Percentiles rank a stretch among this genome's conserved stretches.
Evolutionary conservation across 1,140 invertebrate species (phyloP).

Genomic region (Drosophila subobscura): DNA sequence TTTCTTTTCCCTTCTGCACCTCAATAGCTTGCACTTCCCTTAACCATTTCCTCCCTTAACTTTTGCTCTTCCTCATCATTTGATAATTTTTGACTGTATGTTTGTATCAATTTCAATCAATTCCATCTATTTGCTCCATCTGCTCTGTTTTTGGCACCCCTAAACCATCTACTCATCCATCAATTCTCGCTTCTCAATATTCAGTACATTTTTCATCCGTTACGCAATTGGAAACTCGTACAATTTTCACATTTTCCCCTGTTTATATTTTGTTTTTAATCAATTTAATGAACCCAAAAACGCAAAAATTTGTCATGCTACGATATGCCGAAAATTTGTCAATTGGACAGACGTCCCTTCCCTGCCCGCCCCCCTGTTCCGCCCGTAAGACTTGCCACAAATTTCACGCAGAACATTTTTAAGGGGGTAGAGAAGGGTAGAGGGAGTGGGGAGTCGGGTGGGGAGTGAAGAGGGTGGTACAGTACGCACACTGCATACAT

Average conservation of each 20-base stretch:
- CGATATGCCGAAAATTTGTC: slow-evolving; percentile 66
- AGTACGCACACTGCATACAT: slow-evolving; percentile 76
- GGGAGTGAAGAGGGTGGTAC: background rate
- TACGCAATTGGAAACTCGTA: no score
- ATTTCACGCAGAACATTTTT: slow-evolving; percentile 64
- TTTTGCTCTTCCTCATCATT: background rate
- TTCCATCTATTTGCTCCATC: no score
- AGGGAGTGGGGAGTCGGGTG: no score
- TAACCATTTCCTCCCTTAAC: background rate
- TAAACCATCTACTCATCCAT: no score
- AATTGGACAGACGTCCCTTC: slow-evolving; percentile 18
- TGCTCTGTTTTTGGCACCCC: no score
- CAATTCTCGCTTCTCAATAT: no score
- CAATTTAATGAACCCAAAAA: slow-evolving; percentile 55
- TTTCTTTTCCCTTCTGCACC: slow-evolving; percentile 11
- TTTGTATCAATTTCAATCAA: no score
- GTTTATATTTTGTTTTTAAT: slow-evolving; percentile 58
- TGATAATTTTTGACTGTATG: no score
- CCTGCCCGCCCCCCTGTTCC: background rate
- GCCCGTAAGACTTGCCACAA: slow-evolving; percentile 43
- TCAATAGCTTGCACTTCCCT: background rate
- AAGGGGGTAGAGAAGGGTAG: background rate
- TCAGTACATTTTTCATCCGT: no score
- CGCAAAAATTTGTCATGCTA: slow-evolving; percentile 57
- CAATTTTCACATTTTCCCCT: background rate